These are phyloP conservation scores for Cataglyphis cursor DNA, from an alignment of 2,888 invertebrate genomes.

Conservation along the genomic window DNA sequence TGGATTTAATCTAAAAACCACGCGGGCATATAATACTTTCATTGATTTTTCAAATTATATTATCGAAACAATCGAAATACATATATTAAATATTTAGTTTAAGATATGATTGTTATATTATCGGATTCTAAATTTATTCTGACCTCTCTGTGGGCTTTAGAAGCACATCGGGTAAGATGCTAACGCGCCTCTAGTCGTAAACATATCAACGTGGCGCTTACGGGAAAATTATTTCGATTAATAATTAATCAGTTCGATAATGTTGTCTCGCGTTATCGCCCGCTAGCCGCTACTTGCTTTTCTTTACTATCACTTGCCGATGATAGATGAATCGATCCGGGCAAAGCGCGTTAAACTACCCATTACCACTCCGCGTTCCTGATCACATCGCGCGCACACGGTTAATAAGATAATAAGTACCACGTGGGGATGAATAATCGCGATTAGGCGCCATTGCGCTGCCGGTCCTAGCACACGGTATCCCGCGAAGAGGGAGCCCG, in stretches of 20 bases:
- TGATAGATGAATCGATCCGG: conserved; percentile 48
- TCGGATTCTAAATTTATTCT: conserved; percentile 19
- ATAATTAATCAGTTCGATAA: conserved; percentile 51
- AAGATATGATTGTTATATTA: neutral
- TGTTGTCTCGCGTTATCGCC: conserved; percentile 53
- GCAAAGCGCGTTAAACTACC: conserved; percentile 48
- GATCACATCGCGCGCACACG: conserved; percentile 44
- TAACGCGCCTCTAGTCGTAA: neutral
- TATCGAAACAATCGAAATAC: neutral
- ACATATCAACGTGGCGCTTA: conserved; percentile 18
- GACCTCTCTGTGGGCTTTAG: neutral
- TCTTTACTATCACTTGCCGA: conserved; percentile 43
- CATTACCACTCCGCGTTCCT: conserved; percentile 46
- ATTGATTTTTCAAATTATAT: conserved; percentile 6
- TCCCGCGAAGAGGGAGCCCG: conserved; percentile 3
- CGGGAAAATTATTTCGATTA: conserved; percentile 40
- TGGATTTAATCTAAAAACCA: neutral
- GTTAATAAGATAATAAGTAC: conserved; percentile 57
- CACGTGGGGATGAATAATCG: conserved; percentile 51
- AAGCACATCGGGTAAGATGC: neutral
- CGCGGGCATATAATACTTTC: neutral
- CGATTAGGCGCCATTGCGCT: conserved; percentile 27
- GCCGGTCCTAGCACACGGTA: neutral
- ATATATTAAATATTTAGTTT: neutral
- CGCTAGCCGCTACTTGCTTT: conserved; percentile 29